phyloP scores from a whole-genome alignment of 2,888 invertebrate species.

The Diplolepis rosae region DNA sequence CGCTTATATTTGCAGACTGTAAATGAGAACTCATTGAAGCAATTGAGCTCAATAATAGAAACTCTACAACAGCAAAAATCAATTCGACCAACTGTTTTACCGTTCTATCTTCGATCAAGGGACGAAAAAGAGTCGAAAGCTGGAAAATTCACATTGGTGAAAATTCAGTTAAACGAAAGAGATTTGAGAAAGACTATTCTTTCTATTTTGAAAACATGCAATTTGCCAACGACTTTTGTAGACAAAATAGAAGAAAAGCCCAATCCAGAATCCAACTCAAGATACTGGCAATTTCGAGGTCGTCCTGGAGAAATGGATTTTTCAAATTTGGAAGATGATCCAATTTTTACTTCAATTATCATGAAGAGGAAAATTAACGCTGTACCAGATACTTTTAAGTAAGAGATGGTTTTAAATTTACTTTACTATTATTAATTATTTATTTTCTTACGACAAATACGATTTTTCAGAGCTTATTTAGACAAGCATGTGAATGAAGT shows the following conservation, averaged over 20 bases:
- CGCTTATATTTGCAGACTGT: constrained; percentile 78
- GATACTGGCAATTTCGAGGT: constrained; percentile 59
- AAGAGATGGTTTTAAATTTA: no score
- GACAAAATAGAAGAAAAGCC: constrained; percentile 82
- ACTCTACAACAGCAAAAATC: constrained; percentile 81
- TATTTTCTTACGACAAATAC: no score
- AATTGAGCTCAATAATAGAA: constrained; percentile 89
- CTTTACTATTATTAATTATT: no score
- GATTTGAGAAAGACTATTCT: constrained; percentile 84
- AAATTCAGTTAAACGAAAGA: constrained; percentile 81
- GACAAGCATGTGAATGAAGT: constrained; percentile 82
- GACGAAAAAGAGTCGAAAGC: constrained; percentile 76
- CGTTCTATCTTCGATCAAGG: constrained; percentile 87
- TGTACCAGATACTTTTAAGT: constrained; percentile 71
- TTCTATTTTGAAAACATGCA: constrained; percentile 86
- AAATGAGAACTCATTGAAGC: constrained; percentile 93
- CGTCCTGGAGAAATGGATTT: constrained; percentile 62
- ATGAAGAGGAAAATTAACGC: constrained; percentile 74
- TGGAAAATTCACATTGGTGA: constrained; percentile 84
- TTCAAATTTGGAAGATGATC: constrained; percentile 74
- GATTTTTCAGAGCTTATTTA: constrained; percentile 83
- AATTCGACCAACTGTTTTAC: constrained; percentile 79
- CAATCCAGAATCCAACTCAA: constrained; percentile 55
- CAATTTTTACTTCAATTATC: constrained; percentile 75
- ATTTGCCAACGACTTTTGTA: constrained; percentile 90